A percentile compares a stretch with the other conserved stretches of the same genome.
Conservation (phyloP, 2,888 invertebrate species). For the Amorpha juglandis region DNA sequence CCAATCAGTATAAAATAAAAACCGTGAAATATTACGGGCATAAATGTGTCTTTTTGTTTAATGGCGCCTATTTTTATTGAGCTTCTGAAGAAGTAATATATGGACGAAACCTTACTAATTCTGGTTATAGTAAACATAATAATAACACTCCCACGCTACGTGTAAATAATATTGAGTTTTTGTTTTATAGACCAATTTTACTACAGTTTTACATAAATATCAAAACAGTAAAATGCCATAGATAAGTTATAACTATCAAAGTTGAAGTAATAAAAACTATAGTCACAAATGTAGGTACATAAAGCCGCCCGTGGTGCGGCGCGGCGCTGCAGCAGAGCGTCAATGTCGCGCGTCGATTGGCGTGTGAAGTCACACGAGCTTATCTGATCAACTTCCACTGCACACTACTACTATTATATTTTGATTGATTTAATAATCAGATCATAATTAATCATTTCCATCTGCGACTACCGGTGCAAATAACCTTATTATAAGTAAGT, state of each 20-base stretch:
- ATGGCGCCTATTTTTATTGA: slow-evolving; percentile 65
- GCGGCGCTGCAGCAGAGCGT: too few relatives aligned
- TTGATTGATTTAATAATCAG: background rate
- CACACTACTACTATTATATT: background rate
- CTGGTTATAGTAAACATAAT: slow-evolving; percentile 58
- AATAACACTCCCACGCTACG: slow-evolving; percentile 24
- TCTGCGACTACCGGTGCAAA: slow-evolving; percentile 25
- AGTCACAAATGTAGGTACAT: slow-evolving; percentile 19
- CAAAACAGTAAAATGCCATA: slow-evolving; percentile 11
- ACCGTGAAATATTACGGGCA: slow-evolving; percentile 64
- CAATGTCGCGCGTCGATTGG: background rate
- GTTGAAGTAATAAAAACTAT: slow-evolving; percentile 12
- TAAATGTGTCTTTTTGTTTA: slow-evolving; percentile 70
- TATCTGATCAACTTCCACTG: slow-evolving; percentile 1
- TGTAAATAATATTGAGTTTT: slow-evolving; percentile 20
- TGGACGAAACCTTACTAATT: slow-evolving; percentile 49
- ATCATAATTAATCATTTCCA: background rate
- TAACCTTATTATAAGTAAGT: slow-evolving; percentile 30
- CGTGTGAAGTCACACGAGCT: slow-evolving; percentile 8
- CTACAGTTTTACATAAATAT: slow-evolving; percentile 21
- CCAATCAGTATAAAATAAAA: slow-evolving; percentile 66
- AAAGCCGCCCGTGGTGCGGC: slow-evolving; percentile 8
- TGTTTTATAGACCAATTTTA: slow-evolving; percentile 22
- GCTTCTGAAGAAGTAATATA: slow-evolving; percentile 68
- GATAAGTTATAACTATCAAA: slow-evolving; percentile 22